Conservation (phyloP, 2,797 vertebrate species). For the Melanotaenia pygmaea region DNA sequence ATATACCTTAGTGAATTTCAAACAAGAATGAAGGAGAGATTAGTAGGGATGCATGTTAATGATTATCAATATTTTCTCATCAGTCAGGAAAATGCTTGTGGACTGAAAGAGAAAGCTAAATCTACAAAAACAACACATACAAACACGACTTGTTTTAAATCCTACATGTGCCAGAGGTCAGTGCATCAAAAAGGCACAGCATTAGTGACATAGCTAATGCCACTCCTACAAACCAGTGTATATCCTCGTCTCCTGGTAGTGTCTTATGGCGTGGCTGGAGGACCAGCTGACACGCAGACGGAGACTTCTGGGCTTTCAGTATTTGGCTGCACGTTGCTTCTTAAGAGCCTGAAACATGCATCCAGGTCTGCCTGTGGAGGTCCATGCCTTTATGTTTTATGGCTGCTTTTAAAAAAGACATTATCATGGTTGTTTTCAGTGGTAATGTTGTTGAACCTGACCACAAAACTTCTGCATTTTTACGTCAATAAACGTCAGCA, state of each 20-base stretch:
- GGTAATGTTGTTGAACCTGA: neutral
- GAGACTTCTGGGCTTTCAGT: constrained; percentile 67
- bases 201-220: constrained; percentile 64
- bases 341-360: constrained; percentile 29
- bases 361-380: constrained; percentile 28
- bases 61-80: constrained; percentile 26
- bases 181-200: constrained; percentile 75
- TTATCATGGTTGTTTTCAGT: constrained; percentile 5
- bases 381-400: constrained; percentile 27
- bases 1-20: constrained; percentile 23
- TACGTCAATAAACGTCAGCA: constrained; percentile 19
- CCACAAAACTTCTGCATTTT: constrained; percentile 22
- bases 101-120: constrained; percentile 47
- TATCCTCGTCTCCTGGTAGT: constrained; percentile 66
- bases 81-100: constrained; percentile 29
- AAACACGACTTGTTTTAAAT: constrained; percentile 54
- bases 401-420: constrained; percentile 5
- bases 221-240: constrained; percentile 82
- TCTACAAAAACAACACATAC: constrained; percentile 53
- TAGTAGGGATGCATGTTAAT: constrained; percentile 45
- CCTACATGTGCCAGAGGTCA: constrained; percentile 80
- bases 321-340: constrained; percentile 47
- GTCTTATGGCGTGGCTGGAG: constrained; percentile 46
- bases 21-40: constrained; percentile 46
- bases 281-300: constrained; percentile 35